Evolutionary conservation across 2,888 invertebrate genomes (phyloP).

Genomic region (Cephus spinipes): DNA sequence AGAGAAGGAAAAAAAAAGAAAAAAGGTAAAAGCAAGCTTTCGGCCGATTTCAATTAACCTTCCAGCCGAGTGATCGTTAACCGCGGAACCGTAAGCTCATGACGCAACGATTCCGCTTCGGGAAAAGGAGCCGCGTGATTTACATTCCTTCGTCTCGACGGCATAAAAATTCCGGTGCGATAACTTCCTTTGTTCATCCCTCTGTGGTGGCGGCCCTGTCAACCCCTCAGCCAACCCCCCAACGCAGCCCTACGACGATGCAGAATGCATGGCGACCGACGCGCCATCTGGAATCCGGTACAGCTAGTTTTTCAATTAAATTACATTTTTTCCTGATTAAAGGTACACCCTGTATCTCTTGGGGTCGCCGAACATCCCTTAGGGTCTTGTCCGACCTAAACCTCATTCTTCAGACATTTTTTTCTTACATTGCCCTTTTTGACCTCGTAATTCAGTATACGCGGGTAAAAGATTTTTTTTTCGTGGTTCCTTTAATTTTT

Average conservation of each 20-base stretch:
- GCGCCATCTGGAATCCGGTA: slow-evolving; percentile 64
- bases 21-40: neutral
- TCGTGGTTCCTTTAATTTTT: neutral
- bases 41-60: neutral
- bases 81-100: neutral
- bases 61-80: neutral
- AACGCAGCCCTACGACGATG: neutral
- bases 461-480: neutral
- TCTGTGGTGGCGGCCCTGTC: slow-evolving; percentile 37
- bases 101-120: neutral
- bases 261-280: neutral
- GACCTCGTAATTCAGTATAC: neutral
- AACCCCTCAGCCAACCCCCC: neutral
- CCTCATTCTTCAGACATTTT: neutral
- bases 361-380: neutral
- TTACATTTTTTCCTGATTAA: slow-evolving; percentile 62
- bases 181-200: slow-evolving; percentile 65
- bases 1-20: neutral
- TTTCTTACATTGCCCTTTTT: neutral
- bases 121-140: slow-evolving; percentile 46
- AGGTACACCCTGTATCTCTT: slow-evolving; percentile 28
- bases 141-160: slow-evolving; percentile 62
- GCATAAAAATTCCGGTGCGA: slow-evolving; percentile 64
- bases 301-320: slow-evolving; percentile 61
- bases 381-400: neutral